These are phyloP conservation scores for Tribolium castaneum DNA, from an alignment of 1,140 invertebrate species.

Conservation along the genomic window DNA sequence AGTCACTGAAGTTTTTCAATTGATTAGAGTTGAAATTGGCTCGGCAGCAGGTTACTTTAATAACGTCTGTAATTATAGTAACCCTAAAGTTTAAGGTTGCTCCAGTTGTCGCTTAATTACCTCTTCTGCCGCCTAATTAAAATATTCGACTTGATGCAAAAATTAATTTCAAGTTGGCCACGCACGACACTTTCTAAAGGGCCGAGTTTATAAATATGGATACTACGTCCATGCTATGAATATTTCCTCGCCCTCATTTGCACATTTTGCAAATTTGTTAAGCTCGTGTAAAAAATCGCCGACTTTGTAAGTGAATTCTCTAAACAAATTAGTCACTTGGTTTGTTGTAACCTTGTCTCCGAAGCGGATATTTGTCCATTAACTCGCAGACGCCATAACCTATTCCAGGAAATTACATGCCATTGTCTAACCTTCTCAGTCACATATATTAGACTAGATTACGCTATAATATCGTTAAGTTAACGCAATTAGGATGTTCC, in stretches of 20 bases:
- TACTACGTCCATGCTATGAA: conserved; percentile 1
- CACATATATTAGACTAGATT: conserved; percentile 31
- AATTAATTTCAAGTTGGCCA: conserved; percentile 6
- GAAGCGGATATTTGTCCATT: conserved; percentile 30
- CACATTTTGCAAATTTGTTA: background rate
- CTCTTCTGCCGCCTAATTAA: conserved; percentile 5
- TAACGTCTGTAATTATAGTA: conserved; percentile 27
- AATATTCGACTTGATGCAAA: conserved; percentile 6
- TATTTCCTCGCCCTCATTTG: background rate
- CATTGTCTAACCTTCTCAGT: conserved; percentile 30
- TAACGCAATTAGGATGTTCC: background rate
- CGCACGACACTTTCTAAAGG: background rate
- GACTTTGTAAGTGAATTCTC: background rate
- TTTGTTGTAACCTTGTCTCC: background rate
- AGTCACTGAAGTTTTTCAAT: conserved; percentile 17
- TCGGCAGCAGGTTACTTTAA: conserved; percentile 12
- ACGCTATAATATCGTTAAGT: background rate
- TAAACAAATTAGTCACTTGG: conserved; percentile 23
- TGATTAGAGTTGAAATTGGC: conserved; percentile 21
- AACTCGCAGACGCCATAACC: conserved; percentile 32
- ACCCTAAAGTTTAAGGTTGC: conserved; percentile 27
- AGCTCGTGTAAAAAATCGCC: background rate
- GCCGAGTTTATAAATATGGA: conserved; percentile 6
- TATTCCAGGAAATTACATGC: conserved; percentile 33
- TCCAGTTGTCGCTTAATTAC: conserved; percentile 27